Percentiles rank a stretch among this genome's conserved stretches.
Evolutionary conservation across 2,113 vertebrate genomes (phyloP).

Genomic region (Erythrolamprus reginae): DNA sequence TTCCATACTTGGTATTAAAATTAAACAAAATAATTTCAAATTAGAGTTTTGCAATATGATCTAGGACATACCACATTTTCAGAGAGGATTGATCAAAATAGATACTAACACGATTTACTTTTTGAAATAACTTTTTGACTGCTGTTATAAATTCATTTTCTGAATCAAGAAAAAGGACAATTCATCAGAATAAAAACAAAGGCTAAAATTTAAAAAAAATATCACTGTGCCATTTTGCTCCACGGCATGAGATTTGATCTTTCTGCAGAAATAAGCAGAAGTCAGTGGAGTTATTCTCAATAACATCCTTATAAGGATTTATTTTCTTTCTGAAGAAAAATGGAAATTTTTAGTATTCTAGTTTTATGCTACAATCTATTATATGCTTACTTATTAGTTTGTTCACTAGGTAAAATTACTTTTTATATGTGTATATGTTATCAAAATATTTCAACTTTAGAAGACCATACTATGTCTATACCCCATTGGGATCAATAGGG

Average conservation of each 20-base stretch:
- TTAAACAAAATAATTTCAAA: slow-evolving; percentile 57
- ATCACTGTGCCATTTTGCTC: slow-evolving; percentile 18
- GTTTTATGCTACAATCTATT: neutral
- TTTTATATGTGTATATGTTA: neutral
- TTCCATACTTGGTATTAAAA: slow-evolving; percentile 43
- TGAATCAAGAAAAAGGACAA: slow-evolving; percentile 36
- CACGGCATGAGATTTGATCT: neutral
- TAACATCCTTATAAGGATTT: neutral
- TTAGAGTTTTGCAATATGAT: slow-evolving; percentile 32
- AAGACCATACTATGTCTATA: neutral
- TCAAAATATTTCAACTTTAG: neutral
- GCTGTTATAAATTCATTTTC: slow-evolving; percentile 2
- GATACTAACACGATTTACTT: neutral
- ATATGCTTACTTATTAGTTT: neutral
- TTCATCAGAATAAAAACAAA: slow-evolving; percentile 26
- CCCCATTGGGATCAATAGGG: neutral
- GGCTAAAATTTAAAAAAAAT: slow-evolving; percentile 33
- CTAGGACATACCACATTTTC: slow-evolving; percentile 23
- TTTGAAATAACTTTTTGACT: slow-evolving; percentile 4
- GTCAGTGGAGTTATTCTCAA: neutral
- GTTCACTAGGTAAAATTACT: neutral
- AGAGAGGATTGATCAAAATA: slow-evolving; percentile 36
- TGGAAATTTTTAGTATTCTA: neutral
- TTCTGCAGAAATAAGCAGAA: neutral
- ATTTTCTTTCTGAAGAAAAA: neutral